Base-by-base conservation (phyloP, 1,140 invertebrate genomes). In the Procambarus clarkii region DNA sequence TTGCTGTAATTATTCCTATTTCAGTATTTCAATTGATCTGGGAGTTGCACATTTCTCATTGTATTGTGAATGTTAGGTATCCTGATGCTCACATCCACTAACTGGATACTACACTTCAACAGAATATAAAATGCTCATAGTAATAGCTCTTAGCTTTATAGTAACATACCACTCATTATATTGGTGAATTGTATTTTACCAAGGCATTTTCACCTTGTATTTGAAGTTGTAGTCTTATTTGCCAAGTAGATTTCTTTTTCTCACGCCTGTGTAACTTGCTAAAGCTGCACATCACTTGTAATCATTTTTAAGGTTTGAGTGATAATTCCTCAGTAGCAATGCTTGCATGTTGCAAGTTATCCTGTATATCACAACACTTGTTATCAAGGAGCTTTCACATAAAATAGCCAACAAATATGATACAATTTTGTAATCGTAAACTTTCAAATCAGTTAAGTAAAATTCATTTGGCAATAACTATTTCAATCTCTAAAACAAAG, bases 61-160 rank as follows among this genome's bases (percentile, higher is more conserved):
- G 21, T 64, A 64, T 64, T 64, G 21, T 64, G 60, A 64, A 64
- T 64, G 60, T 64, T 64, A 11, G 18, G 69, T 34, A 34, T 74
- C 69, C 69, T 74, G 24, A 74, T 21, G 21, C 34, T 8, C 24
- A 9, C 24, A 74, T 4, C 24, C 69, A 74, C 24, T n/a, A 2
- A 24, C n/a, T 74, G 69, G 69, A 34, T 74, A 74, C n/a, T 34
- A 34, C 69, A 74, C 7, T 74, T 74, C 7, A 18, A 69, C 3
- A 21, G 64, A 74, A 34, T 34, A 21, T 74, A 34, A 74, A 74
- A 34, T 74, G 69, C 69, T 74, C 69, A 74, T 34, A 74, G 69
- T 74, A 34, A 74, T 74, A 34, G 69, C 69, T 74, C n/a, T 74
- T 74, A 34, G n/a, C n/a, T 24, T 34, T 74, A 74, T 74, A 74